phyloP scores from a whole-genome alignment of 2,797 vertebrate species.

The Sebastes taczanowskii region DNA sequence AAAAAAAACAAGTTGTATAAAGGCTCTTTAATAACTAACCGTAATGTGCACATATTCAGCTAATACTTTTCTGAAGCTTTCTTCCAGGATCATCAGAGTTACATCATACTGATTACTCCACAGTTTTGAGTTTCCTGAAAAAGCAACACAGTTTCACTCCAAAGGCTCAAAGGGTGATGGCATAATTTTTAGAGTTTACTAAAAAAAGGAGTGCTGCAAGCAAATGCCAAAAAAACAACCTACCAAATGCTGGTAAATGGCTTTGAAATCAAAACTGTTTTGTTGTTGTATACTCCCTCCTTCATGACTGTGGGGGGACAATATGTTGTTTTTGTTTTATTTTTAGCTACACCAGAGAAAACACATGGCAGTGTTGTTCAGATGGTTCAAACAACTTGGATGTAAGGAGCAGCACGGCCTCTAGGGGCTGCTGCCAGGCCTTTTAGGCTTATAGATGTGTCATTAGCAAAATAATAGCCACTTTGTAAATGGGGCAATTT shows the following conservation, averaged over 20 bases:
- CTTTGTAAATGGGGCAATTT: background rate
- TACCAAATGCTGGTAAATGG: background rate
- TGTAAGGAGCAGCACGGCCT: conserved; percentile 31
- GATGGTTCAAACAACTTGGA: conserved; percentile 19
- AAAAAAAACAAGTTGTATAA: background rate
- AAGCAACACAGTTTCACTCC: background rate
- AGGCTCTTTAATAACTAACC: background rate
- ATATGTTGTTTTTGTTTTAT: conserved; percentile 23
- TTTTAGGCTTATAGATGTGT: background rate
- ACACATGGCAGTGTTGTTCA: conserved; percentile 17
- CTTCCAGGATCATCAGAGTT: conserved; percentile 6
- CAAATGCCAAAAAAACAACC: background rate
- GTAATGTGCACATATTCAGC: background rate
- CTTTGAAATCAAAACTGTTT: background rate
- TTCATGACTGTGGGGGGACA: background rate
- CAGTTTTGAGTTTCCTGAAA: conserved; percentile 6
- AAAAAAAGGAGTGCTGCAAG: background rate
- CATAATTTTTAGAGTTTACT: background rate
- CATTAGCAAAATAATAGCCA: conserved; percentile 18
- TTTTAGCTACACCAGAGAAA: conserved; percentile 30
- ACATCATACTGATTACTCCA: conserved; percentile 11
- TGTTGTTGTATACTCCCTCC: background rate
- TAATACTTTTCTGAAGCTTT: conserved; percentile 8
- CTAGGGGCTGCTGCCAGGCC: conserved; percentile 35
- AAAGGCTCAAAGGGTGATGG: background rate